Conservation (phyloP, 2,888 invertebrate genomes). For the Noctua comes region DNA sequence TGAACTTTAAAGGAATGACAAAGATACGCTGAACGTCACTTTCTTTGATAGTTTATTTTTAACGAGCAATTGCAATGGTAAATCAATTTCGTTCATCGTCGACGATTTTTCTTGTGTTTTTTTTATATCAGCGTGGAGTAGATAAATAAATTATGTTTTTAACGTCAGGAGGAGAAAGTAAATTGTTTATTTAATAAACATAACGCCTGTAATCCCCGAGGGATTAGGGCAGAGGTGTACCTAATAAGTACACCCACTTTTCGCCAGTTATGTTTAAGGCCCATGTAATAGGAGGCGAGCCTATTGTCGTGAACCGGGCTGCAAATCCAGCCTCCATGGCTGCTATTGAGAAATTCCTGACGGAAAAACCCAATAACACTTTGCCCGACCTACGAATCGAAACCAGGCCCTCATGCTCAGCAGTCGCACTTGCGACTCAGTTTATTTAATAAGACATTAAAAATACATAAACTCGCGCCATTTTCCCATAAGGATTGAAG, state of each 20-base stretch:
- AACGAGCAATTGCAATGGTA: conserved; percentile 22
- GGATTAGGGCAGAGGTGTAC: too few relatives aligned
- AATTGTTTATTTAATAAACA: neutral
- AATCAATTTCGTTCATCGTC: conserved; percentile 44
- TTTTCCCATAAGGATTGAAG: neutral
- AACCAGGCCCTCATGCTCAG: too few relatives aligned
- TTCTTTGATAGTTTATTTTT: conserved; percentile 57
- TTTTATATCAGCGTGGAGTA: neutral
- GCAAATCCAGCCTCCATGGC: too few relatives aligned
- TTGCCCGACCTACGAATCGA: too few relatives aligned
- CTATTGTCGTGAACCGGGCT: too few relatives aligned
- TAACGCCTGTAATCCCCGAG: too few relatives aligned
- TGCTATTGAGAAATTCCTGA: too few relatives aligned
- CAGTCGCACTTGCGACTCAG: too few relatives aligned
- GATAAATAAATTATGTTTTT: neutral
- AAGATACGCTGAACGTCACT: conserved; percentile 59
- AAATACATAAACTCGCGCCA: neutral
- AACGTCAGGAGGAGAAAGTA: conserved; percentile 36
- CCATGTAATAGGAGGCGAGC: too few relatives aligned
- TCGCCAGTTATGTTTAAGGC: too few relatives aligned
- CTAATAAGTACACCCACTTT: too few relatives aligned
- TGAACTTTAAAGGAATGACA: conserved; percentile 60
- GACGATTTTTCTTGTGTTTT: conserved; percentile 27
- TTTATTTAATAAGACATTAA: neutral
- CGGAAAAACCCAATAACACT: too few relatives aligned